phyloP scores from a whole-genome alignment of 1,140 invertebrate species.

The Melitaea cinxia region DNA sequence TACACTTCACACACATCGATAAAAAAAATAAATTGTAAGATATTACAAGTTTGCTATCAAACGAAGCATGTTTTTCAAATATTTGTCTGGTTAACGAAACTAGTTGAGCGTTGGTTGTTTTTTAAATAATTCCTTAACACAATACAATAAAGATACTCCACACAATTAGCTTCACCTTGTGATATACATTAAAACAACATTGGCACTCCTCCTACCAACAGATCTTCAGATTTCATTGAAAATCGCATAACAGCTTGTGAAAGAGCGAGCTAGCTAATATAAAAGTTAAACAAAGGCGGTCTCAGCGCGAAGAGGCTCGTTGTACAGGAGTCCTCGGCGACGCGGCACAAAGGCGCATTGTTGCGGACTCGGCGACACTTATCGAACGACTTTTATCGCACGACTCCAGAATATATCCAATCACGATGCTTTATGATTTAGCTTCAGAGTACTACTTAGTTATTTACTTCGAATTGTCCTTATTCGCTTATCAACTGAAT shows the following conservation, averaged over 20 bases:
- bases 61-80: too few relatives aligned
- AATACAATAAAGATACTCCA: too few relatives aligned
- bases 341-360: constrained; percentile 30
- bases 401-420: constrained; percentile 19
- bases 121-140: too few relatives aligned
- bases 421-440: neutral
- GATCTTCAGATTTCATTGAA: constrained; percentile 2
- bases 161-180: too few relatives aligned
- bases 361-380: constrained; percentile 24
- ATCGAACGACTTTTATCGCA: constrained; percentile 34
- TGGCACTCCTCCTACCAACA: too few relatives aligned
- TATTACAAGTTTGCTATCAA: too few relatives aligned
- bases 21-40: too few relatives aligned
- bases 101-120: too few relatives aligned
- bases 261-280: constrained; percentile 20
- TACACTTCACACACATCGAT: too few relatives aligned
- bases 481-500: constrained; percentile 3
- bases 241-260: constrained; percentile 14
- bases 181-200: too few relatives aligned
- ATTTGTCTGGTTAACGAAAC: too few relatives aligned
- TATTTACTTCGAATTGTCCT: neutral
- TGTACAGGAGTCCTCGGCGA: constrained; percentile 24
- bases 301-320: constrained; percentile 19
- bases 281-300: constrained; percentile 29
- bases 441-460: constrained; percentile 2